phyloP scores from a whole-genome alignment of 2,113 vertebrate genomes.

The Osmerus mordax region DNA sequence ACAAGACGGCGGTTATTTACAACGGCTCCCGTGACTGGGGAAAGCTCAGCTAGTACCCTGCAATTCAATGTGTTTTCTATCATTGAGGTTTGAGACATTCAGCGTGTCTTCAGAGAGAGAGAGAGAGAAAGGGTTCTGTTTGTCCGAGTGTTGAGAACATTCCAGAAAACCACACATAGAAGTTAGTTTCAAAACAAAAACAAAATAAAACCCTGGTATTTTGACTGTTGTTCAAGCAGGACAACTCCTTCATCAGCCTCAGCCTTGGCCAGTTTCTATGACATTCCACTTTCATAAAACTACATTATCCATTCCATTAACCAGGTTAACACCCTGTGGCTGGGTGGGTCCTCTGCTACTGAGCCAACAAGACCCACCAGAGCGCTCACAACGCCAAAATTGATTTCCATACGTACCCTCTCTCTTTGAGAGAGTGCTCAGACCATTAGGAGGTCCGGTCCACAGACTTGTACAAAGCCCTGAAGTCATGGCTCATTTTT shows the following conservation, averaged over 20 bases:
- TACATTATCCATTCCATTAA: not conserved
- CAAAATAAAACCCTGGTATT: not conserved
- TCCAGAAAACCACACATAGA: constrained; percentile 10
- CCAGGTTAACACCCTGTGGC: not conserved
- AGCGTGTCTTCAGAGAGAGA: not conserved
- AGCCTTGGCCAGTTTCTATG: not conserved
- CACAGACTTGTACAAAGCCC: not conserved
- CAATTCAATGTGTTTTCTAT: too few species aligned
- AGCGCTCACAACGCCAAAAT: not conserved
- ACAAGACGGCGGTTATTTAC: too few species aligned
- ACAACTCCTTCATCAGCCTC: not conserved
- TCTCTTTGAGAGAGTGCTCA: not conserved
- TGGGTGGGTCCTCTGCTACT: not conserved
- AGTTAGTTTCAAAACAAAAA: not conserved
- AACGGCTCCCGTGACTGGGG: too few species aligned
- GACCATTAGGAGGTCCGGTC: constrained; percentile 1
- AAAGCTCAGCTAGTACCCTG: too few species aligned
- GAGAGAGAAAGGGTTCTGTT: not conserved
- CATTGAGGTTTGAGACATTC: not conserved
- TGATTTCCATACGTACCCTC: not conserved
- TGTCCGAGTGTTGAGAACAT: not conserved
- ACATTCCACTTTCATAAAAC: not conserved
- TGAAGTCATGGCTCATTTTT: not conserved
- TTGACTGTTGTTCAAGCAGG: not conserved
- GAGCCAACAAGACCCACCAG: not conserved